Evolutionary conservation across 2,888 invertebrate genomes (phyloP), one percentile per base, ranked within the genome.

Genomic region (Leucania comma): DNA sequence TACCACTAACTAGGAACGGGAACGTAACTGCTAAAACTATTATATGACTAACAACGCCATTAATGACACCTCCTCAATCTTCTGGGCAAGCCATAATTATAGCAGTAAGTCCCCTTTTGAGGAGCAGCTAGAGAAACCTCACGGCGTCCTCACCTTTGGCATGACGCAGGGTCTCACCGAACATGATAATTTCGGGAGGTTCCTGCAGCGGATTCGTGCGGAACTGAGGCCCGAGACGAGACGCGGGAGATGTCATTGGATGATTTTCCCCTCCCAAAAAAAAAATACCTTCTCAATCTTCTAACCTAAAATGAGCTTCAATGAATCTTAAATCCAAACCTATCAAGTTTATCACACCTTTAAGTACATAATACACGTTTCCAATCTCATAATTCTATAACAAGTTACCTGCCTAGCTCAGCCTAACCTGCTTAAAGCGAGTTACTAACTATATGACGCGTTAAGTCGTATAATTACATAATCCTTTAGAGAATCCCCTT

Each of bases 401-500:
- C 56, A 61, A 60, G 71, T 53, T 68, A 50, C 50, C 35, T 42
- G 48, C 17, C 26, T 57, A 48, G 57, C 54, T 66, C 6, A 54
- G 10, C 24, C 10, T 67, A 63, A 67, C 56, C 57, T 63, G 59
- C 56, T 75, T 58, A 57, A 35, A 56, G n/a, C 48, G 48, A 56
- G 56, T 59, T 62, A 38, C 60, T 57, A 61, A 54, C 57, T 75
- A 46, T 61, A 26, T 71, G 60, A 81, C 35, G 72, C 60, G 29
- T 57, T 57, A 63, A 77, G 65, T 53, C 78, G 59, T 53, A 60
- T 78, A 67, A 78, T 78, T 72, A 78, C 42, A 22, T 72, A 60
- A 72, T 81, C 53, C 60, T 54, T 58, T 42, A 56, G 62, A 70
- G 67, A 69, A 56, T 56, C 48, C 42, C 20, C 51, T 71, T 42